Evolutionary conservation across 37 sponge, comb jelly and placozoan species (phyloP), one percentile per base, ranked within the genome.

Genomic region (Beroe ovata): DNA sequence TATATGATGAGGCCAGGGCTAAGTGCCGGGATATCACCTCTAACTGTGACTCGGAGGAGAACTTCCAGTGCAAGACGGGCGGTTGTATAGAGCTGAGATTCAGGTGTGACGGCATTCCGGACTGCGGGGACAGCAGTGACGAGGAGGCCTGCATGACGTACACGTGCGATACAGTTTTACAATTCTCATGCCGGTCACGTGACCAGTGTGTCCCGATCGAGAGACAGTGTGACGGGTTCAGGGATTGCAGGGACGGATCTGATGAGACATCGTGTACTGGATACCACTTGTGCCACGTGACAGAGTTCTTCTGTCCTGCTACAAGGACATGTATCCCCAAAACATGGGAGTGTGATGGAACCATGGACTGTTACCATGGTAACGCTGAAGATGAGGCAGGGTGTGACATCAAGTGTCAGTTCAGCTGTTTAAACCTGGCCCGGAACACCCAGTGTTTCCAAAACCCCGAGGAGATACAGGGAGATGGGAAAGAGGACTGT

Each of bases 71-170:
- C 38, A 1, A 38, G 11, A 4, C 54, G 8, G 84, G 84, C 1
- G 84, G 54, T 14, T 77, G 84, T 77, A 40, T 77, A 14, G 54
- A 39, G 42, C 19, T 21, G 38, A 16, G 54, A 54, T 77, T 77
- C 47, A 38, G 28, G 38, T 77, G 84, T 77, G 84, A 77, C 29
- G 47, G 47, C 14, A 4, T 77, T n/a, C 41, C 26, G 42, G 84
- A 77, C 84, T 77, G 84, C 41, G n/a, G n/a, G 35, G 84, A 77
- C 21, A 26, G 84, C 8, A 42, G 28, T 77, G 84, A 77, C 47
- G 84, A 77, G 84, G 22, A 3, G 84, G 22, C n/a, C 47, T 77
- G 84, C 25, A 28, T 42, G 0, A 29, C 1, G 42, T 77, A 40
- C 84, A 8, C 21, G 0, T 77, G 84, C 54, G n/a, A 39, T 54